Conservation (phyloP, 2,888 invertebrate genomes). For the Erebia aethiops region DNA sequence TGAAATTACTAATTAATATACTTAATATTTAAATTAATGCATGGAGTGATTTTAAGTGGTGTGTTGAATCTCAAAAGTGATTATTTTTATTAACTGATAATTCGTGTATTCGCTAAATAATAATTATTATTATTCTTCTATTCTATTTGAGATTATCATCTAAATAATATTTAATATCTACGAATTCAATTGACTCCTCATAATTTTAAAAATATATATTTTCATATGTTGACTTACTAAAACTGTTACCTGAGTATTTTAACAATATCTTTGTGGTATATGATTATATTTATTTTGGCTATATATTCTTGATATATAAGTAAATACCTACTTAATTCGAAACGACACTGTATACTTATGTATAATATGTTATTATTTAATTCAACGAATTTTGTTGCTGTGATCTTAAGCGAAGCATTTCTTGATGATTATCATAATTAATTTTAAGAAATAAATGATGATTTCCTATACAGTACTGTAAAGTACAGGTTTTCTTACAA, state of each 20-base stretch:
- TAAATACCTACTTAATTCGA: background rate
- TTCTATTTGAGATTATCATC: too few species aligned
- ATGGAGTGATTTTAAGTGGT: conserved; percentile 15
- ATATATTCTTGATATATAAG: background rate
- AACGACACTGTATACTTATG: conserved; percentile 27
- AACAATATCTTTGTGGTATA: too few species aligned
- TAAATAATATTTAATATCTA: too few species aligned
- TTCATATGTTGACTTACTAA: too few species aligned
- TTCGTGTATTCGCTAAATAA: background rate
- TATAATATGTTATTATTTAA: conserved; percentile 8
- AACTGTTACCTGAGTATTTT: background rate
- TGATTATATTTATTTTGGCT: background rate
- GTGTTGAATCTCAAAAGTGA: conserved; percentile 24
- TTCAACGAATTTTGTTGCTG: conserved; percentile 24
- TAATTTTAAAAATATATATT: too few species aligned
- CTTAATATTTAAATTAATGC: background rate
- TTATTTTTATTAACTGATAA: background rate
- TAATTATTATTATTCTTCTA: too few species aligned
- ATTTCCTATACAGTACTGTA: too few species aligned
- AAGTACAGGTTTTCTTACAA: too few species aligned
- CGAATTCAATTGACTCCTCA: too few species aligned
- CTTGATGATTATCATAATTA: background rate
- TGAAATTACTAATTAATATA: conserved; percentile 14
- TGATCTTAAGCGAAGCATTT: conserved; percentile 5
- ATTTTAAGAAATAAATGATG: background rate